These are phyloP conservation scores for Chaetogeoica ovagalla DNA, from an alignment of 2,888 invertebrate genomes.

Conservation along the genomic window DNA sequence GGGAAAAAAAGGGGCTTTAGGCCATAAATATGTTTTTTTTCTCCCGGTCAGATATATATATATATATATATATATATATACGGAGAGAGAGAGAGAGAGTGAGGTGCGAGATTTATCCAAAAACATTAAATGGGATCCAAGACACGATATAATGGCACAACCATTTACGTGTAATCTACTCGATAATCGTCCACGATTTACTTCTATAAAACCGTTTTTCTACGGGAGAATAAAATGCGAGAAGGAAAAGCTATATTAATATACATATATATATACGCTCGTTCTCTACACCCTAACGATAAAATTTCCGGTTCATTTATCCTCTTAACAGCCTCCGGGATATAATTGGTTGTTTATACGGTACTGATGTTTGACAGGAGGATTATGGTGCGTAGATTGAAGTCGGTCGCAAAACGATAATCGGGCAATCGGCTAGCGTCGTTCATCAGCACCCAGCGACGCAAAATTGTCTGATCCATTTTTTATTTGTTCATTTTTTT, in stretches of 20 bases:
- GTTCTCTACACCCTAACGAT: background rate
- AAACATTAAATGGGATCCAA: slow-evolving; percentile 45
- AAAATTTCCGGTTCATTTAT: slow-evolving; percentile 30
- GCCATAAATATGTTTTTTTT: slow-evolving; percentile 41
- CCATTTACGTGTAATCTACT: slow-evolving; percentile 47
- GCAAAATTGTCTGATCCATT: too few relatives aligned
- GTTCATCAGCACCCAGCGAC: too few relatives aligned
- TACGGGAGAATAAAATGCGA: background rate
- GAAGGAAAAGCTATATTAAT: background rate
- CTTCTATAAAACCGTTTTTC: slow-evolving; percentile 27
- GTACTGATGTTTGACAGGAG: slow-evolving; percentile 9
- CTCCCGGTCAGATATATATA: background rate
- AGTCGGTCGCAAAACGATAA: too few relatives aligned
- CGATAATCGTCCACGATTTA: slow-evolving; percentile 49
- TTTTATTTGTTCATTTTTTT: too few relatives aligned
- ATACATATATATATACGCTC: background rate
- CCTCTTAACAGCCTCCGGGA: background rate
- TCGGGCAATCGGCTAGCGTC: too few relatives aligned
- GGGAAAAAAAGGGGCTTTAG: background rate
- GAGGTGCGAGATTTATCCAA: slow-evolving; percentile 43
- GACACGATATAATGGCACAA: slow-evolving; percentile 32
- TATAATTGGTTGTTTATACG: slow-evolving; percentile 37
- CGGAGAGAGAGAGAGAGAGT: background rate
- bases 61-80: background rate
- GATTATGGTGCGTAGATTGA: slow-evolving; percentile 3